phyloP scores from a whole-genome alignment of 2,797 vertebrate species.

The Gallirallus australis region DNA sequence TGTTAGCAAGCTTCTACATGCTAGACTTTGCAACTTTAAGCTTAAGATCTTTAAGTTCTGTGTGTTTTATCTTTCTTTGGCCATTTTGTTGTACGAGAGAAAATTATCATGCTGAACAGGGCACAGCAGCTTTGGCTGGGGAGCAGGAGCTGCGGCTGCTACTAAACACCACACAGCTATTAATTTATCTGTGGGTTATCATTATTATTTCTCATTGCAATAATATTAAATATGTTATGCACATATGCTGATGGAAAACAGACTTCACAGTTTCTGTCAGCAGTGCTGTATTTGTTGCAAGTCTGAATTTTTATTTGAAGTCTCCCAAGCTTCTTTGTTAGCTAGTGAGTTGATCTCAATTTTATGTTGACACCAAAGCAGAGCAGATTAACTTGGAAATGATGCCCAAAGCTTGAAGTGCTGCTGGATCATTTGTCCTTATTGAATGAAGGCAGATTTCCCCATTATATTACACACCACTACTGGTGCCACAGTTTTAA shows the following conservation, averaged over 20 bases:
- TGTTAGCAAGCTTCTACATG: background rate
- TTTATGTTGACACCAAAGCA: slow-evolving; percentile 39
- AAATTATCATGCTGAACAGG: background rate
- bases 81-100: background rate
- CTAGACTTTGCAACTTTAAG: background rate
- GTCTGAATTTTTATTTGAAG: slow-evolving; percentile 26
- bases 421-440: slow-evolving; percentile 46
- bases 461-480: background rate
- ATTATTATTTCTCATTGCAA: slow-evolving; percentile 26
- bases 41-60: background rate
- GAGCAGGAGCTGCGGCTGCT: background rate
- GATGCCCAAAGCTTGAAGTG: slow-evolving; percentile 5
- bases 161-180: background rate
- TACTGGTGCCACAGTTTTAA: slow-evolving; percentile 4
- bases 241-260: slow-evolving; percentile 2
- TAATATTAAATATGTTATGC: background rate
- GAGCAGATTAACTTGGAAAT: slow-evolving; percentile 35
- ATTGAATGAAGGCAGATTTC: slow-evolving; percentile 47
- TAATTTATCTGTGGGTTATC: background rate
- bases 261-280: slow-evolving; percentile 26
- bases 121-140: background rate
- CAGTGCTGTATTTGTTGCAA: background rate
- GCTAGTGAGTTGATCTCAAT: slow-evolving; percentile 33
- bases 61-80: background rate
- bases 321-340: slow-evolving; percentile 38